Percentiles rank a stretch among this genome's conserved stretches.
Evolutionary conservation across 2,113 vertebrate genomes (phyloP).

Genomic region (Raja brachyura): DNA sequence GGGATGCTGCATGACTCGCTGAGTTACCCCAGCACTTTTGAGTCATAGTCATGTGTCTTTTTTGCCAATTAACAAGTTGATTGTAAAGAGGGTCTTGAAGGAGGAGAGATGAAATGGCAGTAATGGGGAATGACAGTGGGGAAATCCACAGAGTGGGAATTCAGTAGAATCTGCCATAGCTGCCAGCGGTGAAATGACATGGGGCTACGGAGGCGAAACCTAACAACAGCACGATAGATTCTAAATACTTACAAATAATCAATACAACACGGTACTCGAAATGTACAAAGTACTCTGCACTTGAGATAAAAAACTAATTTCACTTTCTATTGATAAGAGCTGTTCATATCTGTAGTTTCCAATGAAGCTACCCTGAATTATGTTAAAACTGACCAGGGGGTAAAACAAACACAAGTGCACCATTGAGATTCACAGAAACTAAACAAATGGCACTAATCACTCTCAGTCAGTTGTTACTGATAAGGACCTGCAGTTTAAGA

Average conservation of each 20-base stretch:
- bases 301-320: slow-evolving; percentile 31
- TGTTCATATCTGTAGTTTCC: slow-evolving; percentile 5
- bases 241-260: neutral
- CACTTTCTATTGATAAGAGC: slow-evolving; percentile 2
- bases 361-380: neutral
- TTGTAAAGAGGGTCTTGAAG: neutral
- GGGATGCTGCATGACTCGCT: too few relatives aligned
- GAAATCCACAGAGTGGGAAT: neutral
- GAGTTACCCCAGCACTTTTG: too few relatives aligned
- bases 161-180: neutral
- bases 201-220: neutral
- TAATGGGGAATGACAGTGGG: neutral
- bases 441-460: slow-evolving; percentile 25
- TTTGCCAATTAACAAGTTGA: neutral
- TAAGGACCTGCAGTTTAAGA: slow-evolving; percentile 29
- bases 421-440: slow-evolving; percentile 1
- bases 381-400: slow-evolving; percentile 35
- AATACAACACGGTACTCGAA: neutral
- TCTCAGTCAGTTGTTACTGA: slow-evolving; percentile 34
- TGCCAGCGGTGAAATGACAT: neutral
- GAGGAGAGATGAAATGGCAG: neutral
- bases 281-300: neutral
- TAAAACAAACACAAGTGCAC: slow-evolving; percentile 33
- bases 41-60: too few relatives aligned
- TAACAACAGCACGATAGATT: neutral